A percentile compares a stretch with the other conserved stretches of the same genome.
Conservation (phyloP, 2,797 vertebrate genomes). For the Cossypha heuglini region DNA sequence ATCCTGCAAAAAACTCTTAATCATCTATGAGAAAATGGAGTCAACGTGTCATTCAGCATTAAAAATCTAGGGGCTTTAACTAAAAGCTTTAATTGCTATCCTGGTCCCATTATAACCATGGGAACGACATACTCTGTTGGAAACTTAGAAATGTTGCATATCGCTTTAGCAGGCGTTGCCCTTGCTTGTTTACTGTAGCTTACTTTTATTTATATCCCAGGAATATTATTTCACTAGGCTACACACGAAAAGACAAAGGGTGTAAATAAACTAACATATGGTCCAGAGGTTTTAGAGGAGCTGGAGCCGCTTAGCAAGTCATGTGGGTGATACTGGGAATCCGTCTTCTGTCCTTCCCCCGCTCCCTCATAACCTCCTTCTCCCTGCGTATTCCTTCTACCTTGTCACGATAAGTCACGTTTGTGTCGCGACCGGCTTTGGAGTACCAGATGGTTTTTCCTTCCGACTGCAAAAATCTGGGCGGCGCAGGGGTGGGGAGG, state of each 20-base stretch:
- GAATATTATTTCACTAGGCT: slow-evolving; percentile 10
- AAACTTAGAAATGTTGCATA: neutral
- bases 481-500: neutral
- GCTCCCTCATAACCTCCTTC: neutral
- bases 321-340: slow-evolving; percentile 21
- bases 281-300: slow-evolving; percentile 51
- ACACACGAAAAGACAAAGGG: slow-evolving; percentile 8
- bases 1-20: neutral
- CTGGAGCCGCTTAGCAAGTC: slow-evolving; percentile 54
- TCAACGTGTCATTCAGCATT: neutral
- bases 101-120: neutral
- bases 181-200: neutral
- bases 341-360: slow-evolving; percentile 15
- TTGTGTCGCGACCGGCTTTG: neutral
- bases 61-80: neutral
- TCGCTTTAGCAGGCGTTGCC: neutral
- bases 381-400: neutral
- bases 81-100: slow-evolving; percentile 25
- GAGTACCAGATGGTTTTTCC: neutral
- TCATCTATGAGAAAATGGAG: neutral
- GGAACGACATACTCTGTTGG: neutral
- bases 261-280: slow-evolving; percentile 66
- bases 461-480: neutral
- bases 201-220: slow-evolving; percentile 5
- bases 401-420: slow-evolving; percentile 5